These are phyloP conservation scores for Clivina fossor DNA, from an alignment of 2,888 invertebrate genomes.

Conservation along the genomic window DNA sequence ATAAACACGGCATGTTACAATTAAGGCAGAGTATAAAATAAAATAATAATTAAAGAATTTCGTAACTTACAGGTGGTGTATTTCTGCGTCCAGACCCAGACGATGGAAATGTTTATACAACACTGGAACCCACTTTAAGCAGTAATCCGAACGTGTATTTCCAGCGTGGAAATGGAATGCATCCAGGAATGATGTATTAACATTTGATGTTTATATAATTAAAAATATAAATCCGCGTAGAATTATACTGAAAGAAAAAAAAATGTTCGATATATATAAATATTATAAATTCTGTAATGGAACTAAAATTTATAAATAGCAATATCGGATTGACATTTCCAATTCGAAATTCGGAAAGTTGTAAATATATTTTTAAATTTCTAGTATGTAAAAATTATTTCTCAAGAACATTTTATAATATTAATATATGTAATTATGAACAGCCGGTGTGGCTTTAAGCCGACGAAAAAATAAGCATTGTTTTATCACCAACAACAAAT, in stretches of 20 bases:
- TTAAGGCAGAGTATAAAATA: too few relatives aligned
- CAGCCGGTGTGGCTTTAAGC: too few relatives aligned
- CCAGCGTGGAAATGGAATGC: slow-evolving; percentile 77
- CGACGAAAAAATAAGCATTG: too few relatives aligned
- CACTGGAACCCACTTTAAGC: slow-evolving; percentile 81
- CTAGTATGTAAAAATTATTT: too few relatives aligned
- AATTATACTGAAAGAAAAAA: background rate
- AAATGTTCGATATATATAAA: background rate
- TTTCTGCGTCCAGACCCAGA: slow-evolving; percentile 82
- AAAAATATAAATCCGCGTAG: background rate
- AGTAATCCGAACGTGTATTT: slow-evolving; percentile 91
- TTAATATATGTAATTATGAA: too few relatives aligned
- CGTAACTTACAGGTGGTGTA: slow-evolving; percentile 66
- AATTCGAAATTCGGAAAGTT: background rate
- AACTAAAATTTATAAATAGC: background rate
- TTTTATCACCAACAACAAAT: too few relatives aligned
- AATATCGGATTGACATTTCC: background rate
- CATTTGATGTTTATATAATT: slow-evolving; percentile 43
- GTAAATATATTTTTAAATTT: slow-evolving; percentile 10
- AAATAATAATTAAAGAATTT: too few relatives aligned
- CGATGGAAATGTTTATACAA: slow-evolving; percentile 83
- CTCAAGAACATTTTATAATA: too few relatives aligned
- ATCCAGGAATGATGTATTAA: slow-evolving; percentile 91
- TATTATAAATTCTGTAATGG: background rate
- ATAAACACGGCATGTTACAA: too few relatives aligned